phyloP scores from a whole-genome alignment of 2,113 vertebrate genomes.

The Dromas ardeola region DNA sequence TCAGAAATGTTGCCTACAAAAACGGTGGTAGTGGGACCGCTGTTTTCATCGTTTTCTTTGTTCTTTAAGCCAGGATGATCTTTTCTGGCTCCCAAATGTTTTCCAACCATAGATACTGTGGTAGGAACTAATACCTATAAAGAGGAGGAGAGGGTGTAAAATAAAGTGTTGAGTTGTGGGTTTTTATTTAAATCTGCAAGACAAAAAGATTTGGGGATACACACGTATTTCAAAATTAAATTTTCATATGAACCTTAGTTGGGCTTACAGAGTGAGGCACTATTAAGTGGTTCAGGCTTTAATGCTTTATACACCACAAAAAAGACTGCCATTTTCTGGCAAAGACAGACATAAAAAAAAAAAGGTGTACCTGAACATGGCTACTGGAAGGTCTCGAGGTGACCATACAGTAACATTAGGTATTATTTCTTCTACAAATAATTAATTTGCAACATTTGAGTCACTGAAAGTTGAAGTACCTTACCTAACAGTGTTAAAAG shows the following conservation, averaged over 20 bases:
- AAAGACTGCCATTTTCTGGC: not conserved
- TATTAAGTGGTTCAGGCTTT: not conserved
- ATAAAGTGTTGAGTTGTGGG: not conserved
- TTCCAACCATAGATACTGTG: constrained; percentile 90
- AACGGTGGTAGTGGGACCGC: constrained; percentile 95
- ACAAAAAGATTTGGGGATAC: not conserved
- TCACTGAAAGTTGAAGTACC: not conserved
- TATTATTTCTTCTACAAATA: not conserved
- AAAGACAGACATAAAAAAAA: not conserved
- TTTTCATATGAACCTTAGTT: not conserved
- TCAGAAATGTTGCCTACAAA: constrained; percentile 99
- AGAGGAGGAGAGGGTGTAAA: not conserved
- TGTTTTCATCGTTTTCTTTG: constrained; percentile 89
- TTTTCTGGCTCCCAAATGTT: constrained; percentile 87
- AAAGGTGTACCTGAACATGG: not conserved
- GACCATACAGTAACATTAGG: not conserved
- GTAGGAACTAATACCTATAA: constrained; percentile 88
- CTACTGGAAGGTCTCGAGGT: not conserved
- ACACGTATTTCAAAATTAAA: not conserved
- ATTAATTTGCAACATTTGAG: not conserved
- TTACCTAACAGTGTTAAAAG: not conserved
- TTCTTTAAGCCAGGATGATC: constrained; percentile 80
- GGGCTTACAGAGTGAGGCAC: not conserved
- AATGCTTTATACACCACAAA: not conserved
- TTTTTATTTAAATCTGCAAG: not conserved